Evolutionary conservation across 1,140 invertebrate species (phyloP), one percentile per base, ranked within the genome.

Genomic region (Nephila pilipes): DNA sequence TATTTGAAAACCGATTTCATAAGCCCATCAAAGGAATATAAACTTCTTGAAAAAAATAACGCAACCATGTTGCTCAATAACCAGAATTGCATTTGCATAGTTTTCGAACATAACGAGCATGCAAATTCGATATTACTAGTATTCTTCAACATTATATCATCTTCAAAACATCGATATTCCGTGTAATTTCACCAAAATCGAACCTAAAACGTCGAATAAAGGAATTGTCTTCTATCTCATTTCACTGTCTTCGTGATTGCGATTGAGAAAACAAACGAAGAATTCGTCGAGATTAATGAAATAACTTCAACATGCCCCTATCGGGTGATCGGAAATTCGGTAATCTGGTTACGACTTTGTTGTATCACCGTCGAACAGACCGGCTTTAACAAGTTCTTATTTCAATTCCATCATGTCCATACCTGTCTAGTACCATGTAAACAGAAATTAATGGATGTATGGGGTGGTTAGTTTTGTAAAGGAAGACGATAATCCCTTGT

Each of bases 331-430:
- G 80, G 29, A 54, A 60, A 85, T 75, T 29, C 16, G 29, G 25
- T 32, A 85, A 85, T 85, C 83, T 22, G 29, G 83, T 85, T 85
- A 85, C 54, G 36, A 54, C 36, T 81, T 20, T 46, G 22, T 46
- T 75, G 16, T 65, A 25, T 12, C 63, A 65, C 63, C 25, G 8
- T n/a, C 14, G 2, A 2, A 58, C 16, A 16, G 57, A 25, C 20
- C 22, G 12, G 36, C 80, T 55, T 55, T 46, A 81, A 46, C 80
- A 55, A 55, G 38, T 54, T 46, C 80, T 81, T 81, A 55, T 81
- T 81, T 81, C 46, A 22, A 54, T 81, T 20, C 22, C 22, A 32
- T 65, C 75, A 46, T 54, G 38, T 75, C 54, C 38, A 81, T 36
- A 81, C 80, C n/a, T 55, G 80, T 54, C 46, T 54, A 38, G 20